Conservation (phyloP, 2,888 invertebrate genomes). For the Ichneumoninae sp. region DNA sequence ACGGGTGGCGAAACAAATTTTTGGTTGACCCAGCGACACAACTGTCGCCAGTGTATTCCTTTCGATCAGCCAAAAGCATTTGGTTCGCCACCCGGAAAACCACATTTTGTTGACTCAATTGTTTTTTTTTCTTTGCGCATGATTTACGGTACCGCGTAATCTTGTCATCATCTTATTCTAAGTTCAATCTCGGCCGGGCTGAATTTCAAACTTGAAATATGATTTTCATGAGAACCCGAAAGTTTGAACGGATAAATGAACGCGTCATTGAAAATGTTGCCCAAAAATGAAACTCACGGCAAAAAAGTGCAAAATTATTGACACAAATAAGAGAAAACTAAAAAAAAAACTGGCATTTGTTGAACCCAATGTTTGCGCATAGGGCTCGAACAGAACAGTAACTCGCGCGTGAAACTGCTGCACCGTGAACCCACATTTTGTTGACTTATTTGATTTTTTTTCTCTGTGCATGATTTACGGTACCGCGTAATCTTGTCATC, state of each 20-base stretch:
- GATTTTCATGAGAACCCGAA: background rate
- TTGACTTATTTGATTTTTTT: no score
- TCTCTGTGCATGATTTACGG: no score
- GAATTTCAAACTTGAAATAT: background rate
- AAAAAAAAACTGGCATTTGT: background rate
- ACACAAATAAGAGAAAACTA: background rate
- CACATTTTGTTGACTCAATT: no score
- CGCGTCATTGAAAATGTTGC: background rate
- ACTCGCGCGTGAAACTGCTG: conserved; percentile 28
- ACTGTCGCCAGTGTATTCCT: no score
- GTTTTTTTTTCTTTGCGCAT: no score
- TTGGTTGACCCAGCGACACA: no score
- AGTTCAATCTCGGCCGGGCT: background rate
- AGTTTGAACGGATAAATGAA: background rate
- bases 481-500: no score
- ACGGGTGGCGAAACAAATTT: no score
- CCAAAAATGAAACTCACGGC: background rate
- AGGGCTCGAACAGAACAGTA: conserved; percentile 13
- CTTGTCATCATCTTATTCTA: background rate
- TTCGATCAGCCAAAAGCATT: no score
- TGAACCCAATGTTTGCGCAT: background rate
- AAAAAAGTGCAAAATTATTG: background rate
- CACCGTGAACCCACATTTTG: background rate
- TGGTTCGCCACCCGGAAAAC: no score
- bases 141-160: no score